A percentile compares a stretch with the other conserved stretches of the same genome.
These are phyloP conservation scores for Leptodactylus fallax DNA, from an alignment of 2,797 vertebrate genomes.

Conservation along the genomic window DNA sequence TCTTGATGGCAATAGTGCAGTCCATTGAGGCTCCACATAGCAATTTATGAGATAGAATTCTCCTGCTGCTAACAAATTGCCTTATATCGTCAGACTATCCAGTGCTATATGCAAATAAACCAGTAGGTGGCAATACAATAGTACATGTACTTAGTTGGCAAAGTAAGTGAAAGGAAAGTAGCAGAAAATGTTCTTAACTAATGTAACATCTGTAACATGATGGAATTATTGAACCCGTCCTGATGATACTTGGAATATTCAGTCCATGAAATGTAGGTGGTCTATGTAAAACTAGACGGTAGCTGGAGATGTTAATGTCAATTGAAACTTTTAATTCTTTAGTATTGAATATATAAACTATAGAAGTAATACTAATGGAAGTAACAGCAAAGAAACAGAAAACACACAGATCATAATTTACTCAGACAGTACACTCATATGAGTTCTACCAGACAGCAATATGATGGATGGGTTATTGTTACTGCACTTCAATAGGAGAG, in stretches of 20 bases:
- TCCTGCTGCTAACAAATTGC: background rate
- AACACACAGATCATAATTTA: background rate
- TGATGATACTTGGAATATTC: background rate
- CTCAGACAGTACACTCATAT: too few species aligned
- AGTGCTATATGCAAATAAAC: background rate
- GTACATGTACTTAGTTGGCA: background rate
- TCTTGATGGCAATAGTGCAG: too few species aligned
- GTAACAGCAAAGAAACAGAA: background rate
- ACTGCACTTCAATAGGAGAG: background rate
- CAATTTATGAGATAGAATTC: too few species aligned
- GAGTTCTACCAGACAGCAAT: background rate
- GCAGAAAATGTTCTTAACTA: conserved; percentile 18
- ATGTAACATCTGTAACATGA: conserved; percentile 51
- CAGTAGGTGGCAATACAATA: conserved; percentile 70
- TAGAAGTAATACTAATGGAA: background rate
- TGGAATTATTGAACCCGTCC: background rate
- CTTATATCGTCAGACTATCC: background rate
- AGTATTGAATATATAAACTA: background rate
- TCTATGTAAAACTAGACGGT: conserved; percentile 6
- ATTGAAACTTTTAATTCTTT: background rate
- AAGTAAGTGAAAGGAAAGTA: background rate
- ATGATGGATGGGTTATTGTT: background rate
- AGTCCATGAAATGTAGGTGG: conserved; percentile 28
- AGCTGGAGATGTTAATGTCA: background rate
- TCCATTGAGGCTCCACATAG: too few species aligned